A percentile compares a stretch with the other conserved stretches of the same genome.
Conservation (phyloP, 2,797 vertebrate species). For the Toxotes lorentzi region DNA sequence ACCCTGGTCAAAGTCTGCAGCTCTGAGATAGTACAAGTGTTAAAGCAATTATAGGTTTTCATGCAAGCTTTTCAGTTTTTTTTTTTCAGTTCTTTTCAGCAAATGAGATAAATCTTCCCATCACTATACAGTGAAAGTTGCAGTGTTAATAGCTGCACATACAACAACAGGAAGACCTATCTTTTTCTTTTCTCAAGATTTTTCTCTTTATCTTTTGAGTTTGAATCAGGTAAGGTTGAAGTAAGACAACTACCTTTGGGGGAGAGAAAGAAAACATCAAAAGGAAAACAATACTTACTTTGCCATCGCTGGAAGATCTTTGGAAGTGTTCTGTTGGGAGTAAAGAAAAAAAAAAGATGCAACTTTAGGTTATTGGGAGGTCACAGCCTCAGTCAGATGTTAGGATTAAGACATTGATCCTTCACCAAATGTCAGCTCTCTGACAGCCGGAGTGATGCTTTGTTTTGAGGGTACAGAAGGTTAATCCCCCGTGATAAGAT, state of each 20-base stretch:
- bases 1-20: not conserved
- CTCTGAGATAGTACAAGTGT: not conserved
- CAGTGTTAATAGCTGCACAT: not conserved
- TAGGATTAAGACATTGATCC: slow-evolving; percentile 30
- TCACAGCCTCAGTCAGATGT: slow-evolving; percentile 22
- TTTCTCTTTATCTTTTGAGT: not conserved
- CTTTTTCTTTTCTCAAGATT: not conserved
- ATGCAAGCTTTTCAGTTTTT: not conserved
- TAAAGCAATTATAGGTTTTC: not conserved
- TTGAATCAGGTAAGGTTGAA: not conserved
- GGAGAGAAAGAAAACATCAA: not conserved
- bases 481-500: slow-evolving; percentile 76
- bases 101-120: not conserved
- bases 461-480: slow-evolving; percentile 34
- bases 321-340: slow-evolving; percentile 46
- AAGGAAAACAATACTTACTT: slow-evolving; percentile 74
- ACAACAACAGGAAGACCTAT: not conserved
- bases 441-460: slow-evolving; percentile 42
- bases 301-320: slow-evolving; percentile 71
- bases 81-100: not conserved
- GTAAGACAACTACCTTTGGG: not conserved
- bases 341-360: slow-evolving; percentile 18
- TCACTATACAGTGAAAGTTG: not conserved
- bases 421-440: slow-evolving; percentile 17
- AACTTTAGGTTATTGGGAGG: not conserved